Evolutionary conservation across 2,113 vertebrate species (phyloP), one percentile per base, ranked within the genome.

Genomic region (Dasypus novemcinctus): DNA sequence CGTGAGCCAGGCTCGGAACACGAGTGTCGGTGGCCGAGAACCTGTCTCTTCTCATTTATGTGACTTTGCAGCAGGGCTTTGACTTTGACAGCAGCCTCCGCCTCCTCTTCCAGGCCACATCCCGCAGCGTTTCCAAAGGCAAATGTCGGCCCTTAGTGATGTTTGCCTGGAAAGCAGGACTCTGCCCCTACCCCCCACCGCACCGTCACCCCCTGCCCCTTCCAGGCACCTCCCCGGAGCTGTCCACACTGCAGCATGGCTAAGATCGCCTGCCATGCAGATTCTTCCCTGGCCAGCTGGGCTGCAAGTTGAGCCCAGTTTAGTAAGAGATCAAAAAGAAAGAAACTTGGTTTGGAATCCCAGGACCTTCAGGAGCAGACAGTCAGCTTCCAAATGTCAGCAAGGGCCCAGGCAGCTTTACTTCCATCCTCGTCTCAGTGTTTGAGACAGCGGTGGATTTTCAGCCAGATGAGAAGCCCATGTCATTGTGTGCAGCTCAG

Each of bases 171-270:
- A 36, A 25, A 14, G 4, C 31, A 27, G 41, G 27, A 21, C 54
- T 31, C 2, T 29, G 43, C 80, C 74, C 20, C 81, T 17, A 46
- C 52, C 54, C 78, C 38, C 18, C 31, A 41, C 46, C 41, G n/a
- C n/a, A n/a, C n/a, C n/a, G n/a, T n/a, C n/a, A n/a, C n/a, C n/a
- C 78, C 38, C 18, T 31, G 49, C 46, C 41, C 69, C 11, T 27
- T 49, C 72, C 43, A 1, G 15, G 7, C 18, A 3, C 52, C 11
- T 38, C 38, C 71, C 49, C 86, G 8, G 13, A 12, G 33, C 31
- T 7, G 0, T 8, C 8, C 54, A 21, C 7, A 0, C 68, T 54
- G n/a, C 43, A 41, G 43, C 9, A 0, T 64, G 0, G 0, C 36
- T 14, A 18, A 33, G 27, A 0, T 43, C 59, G 15, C 59, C 0